phyloP scores from a whole-genome alignment of 2,888 invertebrate genomes.

The Plagodis dolabraria region DNA sequence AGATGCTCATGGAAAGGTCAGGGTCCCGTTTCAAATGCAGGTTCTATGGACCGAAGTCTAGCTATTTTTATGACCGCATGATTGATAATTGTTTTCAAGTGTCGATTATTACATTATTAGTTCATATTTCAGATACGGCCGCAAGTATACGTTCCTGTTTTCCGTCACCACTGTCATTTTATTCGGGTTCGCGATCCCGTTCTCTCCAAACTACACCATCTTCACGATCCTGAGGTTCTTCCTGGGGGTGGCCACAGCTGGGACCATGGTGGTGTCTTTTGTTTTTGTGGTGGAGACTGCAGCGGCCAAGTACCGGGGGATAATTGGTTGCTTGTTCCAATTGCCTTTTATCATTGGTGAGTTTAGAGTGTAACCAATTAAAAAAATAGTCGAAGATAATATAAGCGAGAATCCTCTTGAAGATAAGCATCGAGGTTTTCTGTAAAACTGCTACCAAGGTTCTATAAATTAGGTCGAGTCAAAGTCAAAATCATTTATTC shows the following conservation, averaged over 20 bases:
- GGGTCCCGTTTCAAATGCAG: too few species aligned
- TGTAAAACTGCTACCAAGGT: too few species aligned
- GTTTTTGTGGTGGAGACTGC: conserved; percentile 88
- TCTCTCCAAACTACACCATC: conserved; percentile 84
- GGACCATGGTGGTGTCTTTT: conserved; percentile 92
- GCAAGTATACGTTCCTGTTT: conserved; percentile 88
- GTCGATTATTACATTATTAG: background rate
- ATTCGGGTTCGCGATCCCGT: conserved; percentile 87
- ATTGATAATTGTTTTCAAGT: background rate
- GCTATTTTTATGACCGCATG: too few species aligned
- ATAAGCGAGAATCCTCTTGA: too few species aligned
- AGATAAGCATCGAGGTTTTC: too few species aligned
- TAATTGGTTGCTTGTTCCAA: conserved; percentile 87
- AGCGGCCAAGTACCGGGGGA: conserved; percentile 81
- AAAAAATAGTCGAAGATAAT: too few species aligned
- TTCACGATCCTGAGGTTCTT: conserved; percentile 88
- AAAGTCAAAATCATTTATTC: too few species aligned
- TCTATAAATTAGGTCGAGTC: too few species aligned
- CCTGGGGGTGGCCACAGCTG: conserved; percentile 90
- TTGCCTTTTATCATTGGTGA: conserved; percentile 87
- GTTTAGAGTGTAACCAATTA: conserved; percentile 2
- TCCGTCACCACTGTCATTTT: conserved; percentile 88
- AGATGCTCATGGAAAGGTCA: too few species aligned
- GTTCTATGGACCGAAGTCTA: too few species aligned
- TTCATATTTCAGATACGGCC: conserved; percentile 86